Percentiles rank a stretch among this genome's conserved stretches.
phyloP scores from a whole-genome alignment of 2,888 invertebrate genomes.

The Agriopis leucophaearia region DNA sequence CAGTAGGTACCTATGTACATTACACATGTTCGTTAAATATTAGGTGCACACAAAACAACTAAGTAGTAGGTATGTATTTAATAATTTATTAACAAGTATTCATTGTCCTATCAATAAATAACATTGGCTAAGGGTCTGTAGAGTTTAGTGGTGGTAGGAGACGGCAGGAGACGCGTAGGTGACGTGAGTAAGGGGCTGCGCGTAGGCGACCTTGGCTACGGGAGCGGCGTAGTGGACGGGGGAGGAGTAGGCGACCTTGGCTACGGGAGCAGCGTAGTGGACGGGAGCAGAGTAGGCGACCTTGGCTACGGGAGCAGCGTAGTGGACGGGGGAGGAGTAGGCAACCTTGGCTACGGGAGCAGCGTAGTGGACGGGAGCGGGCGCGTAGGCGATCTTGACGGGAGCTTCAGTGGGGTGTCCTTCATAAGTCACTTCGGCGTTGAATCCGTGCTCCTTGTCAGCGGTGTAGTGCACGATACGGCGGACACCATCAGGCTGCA shows the following conservation, averaged over 20 bases:
- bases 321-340: conserved; percentile 52
- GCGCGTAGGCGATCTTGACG: conserved; percentile 39
- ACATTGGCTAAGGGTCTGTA: conserved; percentile 47
- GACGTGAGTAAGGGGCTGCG: conserved; percentile 64
- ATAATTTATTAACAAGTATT: conserved; percentile 53
- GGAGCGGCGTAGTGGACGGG: conserved; percentile 45
- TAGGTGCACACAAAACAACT: neutral
- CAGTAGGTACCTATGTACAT: too few relatives aligned
- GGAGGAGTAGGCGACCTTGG: conserved; percentile 50
- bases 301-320: conserved; percentile 52
- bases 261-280: conserved; percentile 49
- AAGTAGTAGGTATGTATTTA: conserved; percentile 25
- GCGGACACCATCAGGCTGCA: conserved; percentile 79
- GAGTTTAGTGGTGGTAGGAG: conserved; percentile 74
- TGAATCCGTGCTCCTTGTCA: conserved; percentile 77
- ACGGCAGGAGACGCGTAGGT: conserved; percentile 72
- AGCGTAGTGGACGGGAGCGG: conserved; percentile 49
- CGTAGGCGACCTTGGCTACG: conserved; percentile 52
- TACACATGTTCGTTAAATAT: neutral
- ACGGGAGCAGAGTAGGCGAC: conserved; percentile 48
- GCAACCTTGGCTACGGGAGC: conserved; percentile 49
- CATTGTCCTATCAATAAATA: conserved; percentile 58
- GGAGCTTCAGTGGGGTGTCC: conserved; percentile 65
- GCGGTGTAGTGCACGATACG: conserved; percentile 81
- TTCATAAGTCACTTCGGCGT: conserved; percentile 78